These are phyloP conservation scores for Zaprionus ornatus DNA, from an alignment of 1,140 invertebrate species.

Conservation along the genomic window DNA sequence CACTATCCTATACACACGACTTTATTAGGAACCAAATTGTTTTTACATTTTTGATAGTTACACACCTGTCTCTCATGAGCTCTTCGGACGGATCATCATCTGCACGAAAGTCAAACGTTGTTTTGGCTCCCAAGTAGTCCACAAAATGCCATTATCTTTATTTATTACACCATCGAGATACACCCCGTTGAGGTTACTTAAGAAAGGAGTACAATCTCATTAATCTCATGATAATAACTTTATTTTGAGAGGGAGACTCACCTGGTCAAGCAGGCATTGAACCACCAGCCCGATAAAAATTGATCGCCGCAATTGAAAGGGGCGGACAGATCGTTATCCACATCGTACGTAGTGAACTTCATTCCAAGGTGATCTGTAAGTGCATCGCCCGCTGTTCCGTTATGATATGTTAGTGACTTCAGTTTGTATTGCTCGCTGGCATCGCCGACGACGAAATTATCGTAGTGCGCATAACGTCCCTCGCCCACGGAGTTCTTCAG, in stretches of 20 bases:
- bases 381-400: constrained; percentile 7
- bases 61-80: background rate
- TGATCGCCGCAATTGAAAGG: background rate
- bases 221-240: background rate
- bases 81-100: constrained; percentile 20
- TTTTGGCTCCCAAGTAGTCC: background rate
- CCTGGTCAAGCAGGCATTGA: background rate
- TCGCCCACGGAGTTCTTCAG: background rate
- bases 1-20: background rate
- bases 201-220: background rate
- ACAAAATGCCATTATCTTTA: background rate
- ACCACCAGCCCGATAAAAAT: constrained; percentile 27
- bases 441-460: background rate
- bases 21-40: background rate
- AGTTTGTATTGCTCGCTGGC: constrained; percentile 4
- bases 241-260: background rate
- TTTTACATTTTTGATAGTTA: background rate
- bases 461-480: background rate
- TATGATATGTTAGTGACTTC: background rate
- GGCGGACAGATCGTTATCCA: background rate
- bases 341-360: constrained; percentile 9
- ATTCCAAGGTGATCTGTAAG: background rate
- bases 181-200: constrained; percentile 23
- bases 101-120: background rate
- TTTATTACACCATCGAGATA: background rate